These are phyloP conservation scores for Pseudoips prasinana DNA, from an alignment of 2,888 invertebrate genomes.

Conservation along the genomic window DNA sequence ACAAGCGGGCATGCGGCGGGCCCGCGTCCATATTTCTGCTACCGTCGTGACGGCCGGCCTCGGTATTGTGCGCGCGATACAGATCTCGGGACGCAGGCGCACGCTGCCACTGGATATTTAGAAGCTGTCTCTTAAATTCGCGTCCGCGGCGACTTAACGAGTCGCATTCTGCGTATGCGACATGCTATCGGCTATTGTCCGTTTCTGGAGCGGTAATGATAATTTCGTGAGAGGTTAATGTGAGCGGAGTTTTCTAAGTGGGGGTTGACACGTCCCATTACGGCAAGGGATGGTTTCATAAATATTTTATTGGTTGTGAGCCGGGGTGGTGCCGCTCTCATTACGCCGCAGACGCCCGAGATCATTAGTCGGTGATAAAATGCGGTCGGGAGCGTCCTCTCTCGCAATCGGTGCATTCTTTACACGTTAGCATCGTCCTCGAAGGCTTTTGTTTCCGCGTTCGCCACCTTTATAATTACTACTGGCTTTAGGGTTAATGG, in stretches of 20 bases:
- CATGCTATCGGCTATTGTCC: conserved; percentile 69
- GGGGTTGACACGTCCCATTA: conserved; percentile 69
- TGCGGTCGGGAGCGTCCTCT: conserved; percentile 52
- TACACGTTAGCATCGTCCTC: conserved; percentile 40
- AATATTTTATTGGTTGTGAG: conserved; percentile 75
- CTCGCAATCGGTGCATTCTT: conserved; percentile 55
- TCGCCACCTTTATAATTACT: conserved; percentile 48
- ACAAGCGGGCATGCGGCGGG: conserved; percentile 64
- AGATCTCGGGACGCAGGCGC: conserved; percentile 72
- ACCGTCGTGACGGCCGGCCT: conserved; percentile 70
- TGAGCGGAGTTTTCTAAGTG: conserved; percentile 49
- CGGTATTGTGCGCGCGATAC: conserved; percentile 79
- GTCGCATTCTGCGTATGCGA: conserved; percentile 70
- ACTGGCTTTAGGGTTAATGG: conserved; percentile 44
- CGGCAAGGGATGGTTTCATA: conserved; percentile 67
- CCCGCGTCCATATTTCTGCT: conserved; percentile 75
- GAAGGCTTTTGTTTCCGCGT: conserved; percentile 53
- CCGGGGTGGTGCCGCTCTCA: conserved; percentile 60
- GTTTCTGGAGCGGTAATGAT: conserved; percentile 37
- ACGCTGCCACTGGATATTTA: conserved; percentile 73
- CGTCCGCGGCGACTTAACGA: conserved; percentile 67
- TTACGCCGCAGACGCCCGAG: conserved; percentile 58
- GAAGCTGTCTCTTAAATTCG: conserved; percentile 77
- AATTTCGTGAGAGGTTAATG: conserved; percentile 38
- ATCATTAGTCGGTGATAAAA: conserved; percentile 77